Base-by-base conservation (phyloP, 1,140 invertebrate genomes). In the Eumeta japonica region DNA sequence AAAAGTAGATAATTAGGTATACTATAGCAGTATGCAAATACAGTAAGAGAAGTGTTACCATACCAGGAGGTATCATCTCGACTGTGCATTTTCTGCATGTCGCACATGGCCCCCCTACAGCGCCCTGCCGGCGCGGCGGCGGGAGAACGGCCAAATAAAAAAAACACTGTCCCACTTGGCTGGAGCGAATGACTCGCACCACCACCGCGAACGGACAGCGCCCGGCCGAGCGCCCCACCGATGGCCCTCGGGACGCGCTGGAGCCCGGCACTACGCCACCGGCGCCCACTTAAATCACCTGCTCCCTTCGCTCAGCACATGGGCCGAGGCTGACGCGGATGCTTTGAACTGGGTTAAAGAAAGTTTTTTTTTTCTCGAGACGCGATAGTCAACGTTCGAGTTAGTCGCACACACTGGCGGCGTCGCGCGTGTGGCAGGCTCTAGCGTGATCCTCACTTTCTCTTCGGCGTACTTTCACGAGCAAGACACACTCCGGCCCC, bases 261-360 rank as follows among this genome's bases (percentile, higher is more conserved):
- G n/a, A n/a, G n/a, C n/a, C n/a, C n/a, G n/a, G n/a, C n/a, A n/a
- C n/a, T n/a, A n/a, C n/a, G n/a, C n/a, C n/a, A n/a, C n/a, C n/a
- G n/a, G n/a, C n/a, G n/a, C n/a, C n/a, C n/a, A n/a, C n/a, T n/a
- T n/a, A n/a, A n/a, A n/a, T n/a, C n/a, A n/a, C n/a, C n/a, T n/a
- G n/a, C n/a, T n/a, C n/a, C n/a, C n/a, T n/a, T n/a, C n/a, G n/a
- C n/a, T n/a, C n/a, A n/a, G n/a, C n/a, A n/a, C n/a, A n/a, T n/a
- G n/a, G n/a, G n/a, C n/a, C n/a, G n/a, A n/a, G n/a, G n/a, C n/a
- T n/a, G n/a, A n/a, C n/a, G n/a, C n/a, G n/a, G n/a, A n/a, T n/a
- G n/a, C n/a, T n/a, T n/a, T n/a, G n/a, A 73, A 73, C 62, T 73
- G 52, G 68, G 66, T 67, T 73, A 73, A 73, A 73, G 68, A 73